These are phyloP conservation scores for Eremophila alpestris DNA, from an alignment of 2,797 vertebrate species.

Conservation along the genomic window DNA sequence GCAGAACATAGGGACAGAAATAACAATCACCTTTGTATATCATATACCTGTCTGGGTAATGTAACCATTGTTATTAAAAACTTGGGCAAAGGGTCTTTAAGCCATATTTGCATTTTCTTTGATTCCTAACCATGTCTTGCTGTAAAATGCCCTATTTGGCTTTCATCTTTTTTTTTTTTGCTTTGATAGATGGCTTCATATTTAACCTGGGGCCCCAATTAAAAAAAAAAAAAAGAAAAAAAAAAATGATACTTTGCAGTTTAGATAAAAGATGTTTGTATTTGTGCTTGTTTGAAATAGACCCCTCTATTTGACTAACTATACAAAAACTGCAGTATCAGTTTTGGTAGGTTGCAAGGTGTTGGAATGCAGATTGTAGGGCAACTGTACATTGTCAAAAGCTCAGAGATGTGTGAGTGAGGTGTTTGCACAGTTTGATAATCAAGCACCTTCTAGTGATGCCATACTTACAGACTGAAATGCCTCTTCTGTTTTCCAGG, in stretches of 20 bases:
- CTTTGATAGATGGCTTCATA: not conserved
- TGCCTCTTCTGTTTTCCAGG: slow-evolving; percentile 73
- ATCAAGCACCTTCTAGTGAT: not conserved
- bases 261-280: not conserved
- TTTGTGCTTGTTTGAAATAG: not conserved
- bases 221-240: not conserved
- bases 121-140: not conserved
- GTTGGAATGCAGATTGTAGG: not conserved
- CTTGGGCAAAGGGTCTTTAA: not conserved
- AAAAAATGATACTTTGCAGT: not conserved
- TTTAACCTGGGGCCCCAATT: not conserved
- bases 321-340: not conserved
- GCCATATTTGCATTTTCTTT: not conserved
- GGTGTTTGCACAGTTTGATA: not conserved
- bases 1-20: not conserved
- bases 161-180: not conserved
- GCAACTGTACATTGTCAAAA: not conserved
- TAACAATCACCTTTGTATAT: not conserved
- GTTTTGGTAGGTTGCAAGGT: not conserved
- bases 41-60: not conserved
- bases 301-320: not conserved
- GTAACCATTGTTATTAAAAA: not conserved
- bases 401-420: not conserved
- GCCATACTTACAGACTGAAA: not conserved
- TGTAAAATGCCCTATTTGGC: not conserved